Conservation (phyloP, 2,113 vertebrate species). For the Hylia prasina region DNA sequence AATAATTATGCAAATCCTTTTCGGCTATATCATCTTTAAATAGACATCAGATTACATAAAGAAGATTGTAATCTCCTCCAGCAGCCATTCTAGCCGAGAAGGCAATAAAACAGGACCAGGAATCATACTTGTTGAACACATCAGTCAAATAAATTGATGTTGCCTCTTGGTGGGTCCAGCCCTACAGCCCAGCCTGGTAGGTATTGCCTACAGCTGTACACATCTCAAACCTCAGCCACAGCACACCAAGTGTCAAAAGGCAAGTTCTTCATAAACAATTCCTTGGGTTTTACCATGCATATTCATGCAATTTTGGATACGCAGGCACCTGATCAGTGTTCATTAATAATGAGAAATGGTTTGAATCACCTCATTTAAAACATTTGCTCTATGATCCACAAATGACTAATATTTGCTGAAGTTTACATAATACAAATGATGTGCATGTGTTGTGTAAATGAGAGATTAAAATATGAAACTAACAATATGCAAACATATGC, state of each 20-base stretch:
- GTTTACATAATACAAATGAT: constrained; percentile 82
- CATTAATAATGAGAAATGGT: constrained; percentile 79
- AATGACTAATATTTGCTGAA: constrained; percentile 79
- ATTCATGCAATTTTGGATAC: constrained; percentile 76
- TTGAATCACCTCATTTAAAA: constrained; percentile 80
- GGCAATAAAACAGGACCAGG: constrained; percentile 32
- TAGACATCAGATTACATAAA: constrained; percentile 72
- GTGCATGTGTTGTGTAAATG: constrained; percentile 76
- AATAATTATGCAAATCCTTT: constrained; percentile 76
- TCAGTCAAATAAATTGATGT: constrained; percentile 18
- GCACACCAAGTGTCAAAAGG: constrained; percentile 18
- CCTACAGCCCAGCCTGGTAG: not conserved
- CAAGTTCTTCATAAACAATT: constrained; percentile 63
- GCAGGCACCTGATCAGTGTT: constrained; percentile 75
- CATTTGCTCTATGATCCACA: constrained; percentile 79
- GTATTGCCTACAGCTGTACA: not conserved
- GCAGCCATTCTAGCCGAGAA: constrained; percentile 52
- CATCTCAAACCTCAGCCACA: not conserved
- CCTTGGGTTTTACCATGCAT: constrained; percentile 70
- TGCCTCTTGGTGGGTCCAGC: constrained; percentile 8
- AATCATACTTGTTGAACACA: constrained; percentile 62
- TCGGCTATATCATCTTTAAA: constrained; percentile 69
- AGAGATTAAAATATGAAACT: constrained; percentile 77
- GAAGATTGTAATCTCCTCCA: constrained; percentile 64
- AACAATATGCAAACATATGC: constrained; percentile 78